Conservation (phyloP, 2,888 invertebrate genomes). For the Oscheius myriophilus region DNA sequence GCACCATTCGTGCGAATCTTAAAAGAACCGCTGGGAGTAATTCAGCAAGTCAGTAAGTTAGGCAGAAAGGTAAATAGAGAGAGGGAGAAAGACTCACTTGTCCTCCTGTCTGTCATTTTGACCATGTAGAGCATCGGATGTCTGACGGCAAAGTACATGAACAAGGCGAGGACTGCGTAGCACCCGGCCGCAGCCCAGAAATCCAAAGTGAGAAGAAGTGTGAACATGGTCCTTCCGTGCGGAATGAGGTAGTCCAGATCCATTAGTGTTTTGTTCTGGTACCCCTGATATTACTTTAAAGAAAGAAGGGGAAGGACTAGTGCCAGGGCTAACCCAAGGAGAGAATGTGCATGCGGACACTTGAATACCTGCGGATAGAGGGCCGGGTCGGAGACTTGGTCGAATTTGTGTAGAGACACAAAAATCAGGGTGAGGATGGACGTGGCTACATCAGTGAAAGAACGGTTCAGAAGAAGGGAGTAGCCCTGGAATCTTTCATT, state of each 20-base stretch:
- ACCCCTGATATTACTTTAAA: conserved; percentile 18
- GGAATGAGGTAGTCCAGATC: conserved; percentile 49
- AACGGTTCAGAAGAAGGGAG: conserved; percentile 48
- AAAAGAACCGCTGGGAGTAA: neutral
- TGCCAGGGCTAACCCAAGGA: neutral
- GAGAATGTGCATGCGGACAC: neutral
- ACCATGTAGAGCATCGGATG: conserved; percentile 45
- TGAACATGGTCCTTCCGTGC: conserved; percentile 50
- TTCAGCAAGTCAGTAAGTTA: neutral
- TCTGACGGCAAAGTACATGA: conserved; percentile 45
- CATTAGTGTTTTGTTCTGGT: conserved; percentile 26
- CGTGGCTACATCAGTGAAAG: conserved; percentile 51
- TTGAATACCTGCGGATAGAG: conserved; percentile 22
- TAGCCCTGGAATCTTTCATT: conserved; percentile 30
- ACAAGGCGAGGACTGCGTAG: conserved; percentile 47
- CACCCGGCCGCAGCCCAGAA: conserved; percentile 54
- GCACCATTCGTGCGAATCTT: too few species aligned
- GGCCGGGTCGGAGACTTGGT: conserved; percentile 24
- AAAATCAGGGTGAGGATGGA: conserved; percentile 47
- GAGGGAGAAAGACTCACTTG: conserved; percentile 30
- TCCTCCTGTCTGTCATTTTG: conserved; percentile 38
- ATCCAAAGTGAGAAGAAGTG: conserved; percentile 47
- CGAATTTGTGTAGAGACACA: conserved; percentile 44
- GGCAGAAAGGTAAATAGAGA: too few species aligned
- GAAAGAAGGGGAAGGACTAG: neutral